phyloP scores from a whole-genome alignment of 1,140 invertebrate species.

The Cryptotermes secundus region DNA sequence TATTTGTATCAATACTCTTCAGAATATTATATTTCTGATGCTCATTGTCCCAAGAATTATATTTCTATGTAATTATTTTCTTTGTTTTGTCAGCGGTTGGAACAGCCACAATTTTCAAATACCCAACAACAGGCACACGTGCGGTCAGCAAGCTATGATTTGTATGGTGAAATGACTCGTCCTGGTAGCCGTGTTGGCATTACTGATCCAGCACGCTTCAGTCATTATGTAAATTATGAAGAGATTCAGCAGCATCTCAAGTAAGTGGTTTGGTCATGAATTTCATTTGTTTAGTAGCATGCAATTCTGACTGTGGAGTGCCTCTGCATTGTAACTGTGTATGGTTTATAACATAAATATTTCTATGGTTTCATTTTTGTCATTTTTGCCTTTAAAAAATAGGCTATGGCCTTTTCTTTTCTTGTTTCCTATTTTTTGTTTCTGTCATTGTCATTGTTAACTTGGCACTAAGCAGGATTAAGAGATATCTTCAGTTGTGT shows the following conservation, averaged over 20 bases:
- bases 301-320: background rate
- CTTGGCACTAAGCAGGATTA: background rate
- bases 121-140: conserved; percentile 48
- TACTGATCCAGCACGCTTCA: conserved; percentile 61
- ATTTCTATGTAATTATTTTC: conserved; percentile 29
- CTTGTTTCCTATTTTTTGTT: background rate
- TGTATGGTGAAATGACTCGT: conserved; percentile 49
- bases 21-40: no score
- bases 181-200: conserved; percentile 57
- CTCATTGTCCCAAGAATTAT: background rate
- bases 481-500: no score
- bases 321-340: background rate
- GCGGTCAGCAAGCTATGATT: conserved; percentile 50
- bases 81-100: conserved; percentile 47
- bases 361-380: background rate
- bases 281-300: background rate
- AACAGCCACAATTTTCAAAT: conserved; percentile 41
- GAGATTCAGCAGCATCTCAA: conserved; percentile 78
- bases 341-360: no score
- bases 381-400: background rate
- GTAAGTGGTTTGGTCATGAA: conserved; percentile 50
- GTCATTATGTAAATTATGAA: conserved; percentile 82
- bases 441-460: background rate
- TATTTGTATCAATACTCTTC: no score
- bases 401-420: background rate